Evolutionary conservation across 2,888 invertebrate genomes (phyloP), one percentile per base, ranked within the genome.

Genomic region (Tethea ocularis): DNA sequence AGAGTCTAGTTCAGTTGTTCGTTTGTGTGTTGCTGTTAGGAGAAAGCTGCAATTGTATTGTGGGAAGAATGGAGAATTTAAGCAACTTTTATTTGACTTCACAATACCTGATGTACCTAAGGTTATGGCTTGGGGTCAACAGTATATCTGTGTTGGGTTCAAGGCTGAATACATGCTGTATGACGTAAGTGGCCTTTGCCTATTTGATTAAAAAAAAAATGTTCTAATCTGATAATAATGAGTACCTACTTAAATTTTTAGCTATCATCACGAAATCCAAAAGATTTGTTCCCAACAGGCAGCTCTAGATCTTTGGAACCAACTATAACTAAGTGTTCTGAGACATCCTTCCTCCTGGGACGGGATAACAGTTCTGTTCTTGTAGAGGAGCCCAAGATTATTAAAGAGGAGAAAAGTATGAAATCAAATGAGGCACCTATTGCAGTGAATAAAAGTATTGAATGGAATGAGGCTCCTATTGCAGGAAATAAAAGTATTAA

Each of bases 351-450:
- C 80, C 96, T 97, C 7, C 94, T 99, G 33, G 97, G 97, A 0
- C 95, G 97, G 74, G 98, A 99, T 84, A 96, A 96, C 53, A 97
- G 97, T 75, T 96, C 98, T 0, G 97, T 98, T 62, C 94, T 98
- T 4, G 96, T 98, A 59, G 96, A 98, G 83, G 95, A 96, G 23
- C 94, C 94, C 51, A 94, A 96, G 56, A 94, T 95, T 60, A 84
- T 91, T 64, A 82, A 87, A 63, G 88, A 95, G 94, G 82, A 96
- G 94, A 82, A 96, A 83, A 95, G 96, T 23, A 93, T 97, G 2
- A 96, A 95, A 78, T 98, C 97, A 97, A 94, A 95, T 4, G 97
- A 97, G 77, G 94, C 96, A 24, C 97, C 98, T 11, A 86, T 95
- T 61, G 94, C 94, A 62, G 92, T 96, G 66, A 83, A 96, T 94